phyloP scores from a whole-genome alignment of 2,113 vertebrate species.

The Microcebus ravelobensis region DNA sequence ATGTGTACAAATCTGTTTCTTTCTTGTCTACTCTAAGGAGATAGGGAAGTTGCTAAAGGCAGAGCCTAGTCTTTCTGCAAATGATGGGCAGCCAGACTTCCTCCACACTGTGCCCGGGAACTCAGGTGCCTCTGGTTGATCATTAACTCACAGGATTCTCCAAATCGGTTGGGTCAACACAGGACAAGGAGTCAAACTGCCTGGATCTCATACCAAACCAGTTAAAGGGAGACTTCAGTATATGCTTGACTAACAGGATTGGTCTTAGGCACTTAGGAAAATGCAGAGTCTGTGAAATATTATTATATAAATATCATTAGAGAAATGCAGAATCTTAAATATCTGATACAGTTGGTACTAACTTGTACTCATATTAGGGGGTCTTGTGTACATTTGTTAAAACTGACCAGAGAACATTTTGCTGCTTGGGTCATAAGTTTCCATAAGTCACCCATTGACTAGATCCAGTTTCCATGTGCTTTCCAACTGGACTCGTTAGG shows the following conservation, averaged over 20 bases:
- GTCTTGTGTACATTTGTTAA: neutral
- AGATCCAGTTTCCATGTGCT: neutral
- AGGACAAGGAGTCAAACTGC: neutral
- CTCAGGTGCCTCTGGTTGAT: neutral
- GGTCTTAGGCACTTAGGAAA: conserved; percentile 76
- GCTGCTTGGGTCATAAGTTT: neutral
- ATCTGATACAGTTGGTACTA: neutral
- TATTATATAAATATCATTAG: neutral
- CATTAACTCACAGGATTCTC: neutral
- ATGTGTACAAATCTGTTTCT: conserved; percentile 15
- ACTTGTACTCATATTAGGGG: conserved; percentile 34
- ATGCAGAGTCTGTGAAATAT: neutral
- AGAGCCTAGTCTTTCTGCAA: neutral
- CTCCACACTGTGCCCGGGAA: neutral
- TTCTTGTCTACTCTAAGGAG: neutral
- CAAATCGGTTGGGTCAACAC: neutral
- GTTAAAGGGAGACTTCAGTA: neutral
- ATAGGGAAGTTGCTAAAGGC: neutral
- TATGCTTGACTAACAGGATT: neutral
- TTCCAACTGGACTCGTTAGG: conserved; percentile 25
- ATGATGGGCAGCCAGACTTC: neutral
- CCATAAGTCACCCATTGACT: neutral
- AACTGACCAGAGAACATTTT: conserved; percentile 26
- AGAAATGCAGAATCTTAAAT: conserved; percentile 9
- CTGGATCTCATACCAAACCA: neutral